Evolutionary conservation across 2,888 invertebrate species (phyloP).

Genomic region (Andrena hattorfiana): DNA sequence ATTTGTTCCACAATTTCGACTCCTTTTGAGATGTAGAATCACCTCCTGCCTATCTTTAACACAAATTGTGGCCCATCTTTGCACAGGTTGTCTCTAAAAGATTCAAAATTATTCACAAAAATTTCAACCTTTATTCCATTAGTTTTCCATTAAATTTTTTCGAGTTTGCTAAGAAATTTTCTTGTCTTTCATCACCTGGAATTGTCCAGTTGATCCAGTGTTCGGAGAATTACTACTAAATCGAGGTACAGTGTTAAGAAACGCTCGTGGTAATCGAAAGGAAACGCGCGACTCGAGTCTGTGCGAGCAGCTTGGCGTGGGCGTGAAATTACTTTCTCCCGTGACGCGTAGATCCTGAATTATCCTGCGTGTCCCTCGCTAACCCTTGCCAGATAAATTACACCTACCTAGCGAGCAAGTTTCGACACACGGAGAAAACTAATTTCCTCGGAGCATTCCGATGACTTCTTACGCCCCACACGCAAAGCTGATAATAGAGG

Average conservation of each 20-base stretch:
- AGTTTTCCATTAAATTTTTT: too few relatives aligned
- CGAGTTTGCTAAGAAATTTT: background rate
- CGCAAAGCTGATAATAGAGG: background rate
- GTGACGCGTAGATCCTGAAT: slow-evolving; percentile 23
- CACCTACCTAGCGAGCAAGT: background rate
- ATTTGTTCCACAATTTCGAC: too few relatives aligned
- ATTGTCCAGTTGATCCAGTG: background rate
- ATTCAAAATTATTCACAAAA: too few relatives aligned
- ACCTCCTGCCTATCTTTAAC: too few relatives aligned
- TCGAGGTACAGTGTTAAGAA: background rate
- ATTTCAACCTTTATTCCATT: too few relatives aligned
- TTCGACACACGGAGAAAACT: slow-evolving; percentile 8
- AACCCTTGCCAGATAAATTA: slow-evolving; percentile 19
- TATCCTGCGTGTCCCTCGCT: slow-evolving; percentile 22
- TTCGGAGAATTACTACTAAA: background rate
- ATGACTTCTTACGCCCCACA: background rate
- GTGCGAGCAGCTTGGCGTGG: slow-evolving; percentile 4
- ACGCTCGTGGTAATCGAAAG: slow-evolving; percentile 9
- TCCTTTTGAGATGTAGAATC: too few relatives aligned
- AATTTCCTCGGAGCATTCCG: slow-evolving; percentile 8
- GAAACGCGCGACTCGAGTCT: slow-evolving; percentile 3
- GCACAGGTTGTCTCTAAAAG: too few relatives aligned
- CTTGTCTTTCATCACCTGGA: background rate
- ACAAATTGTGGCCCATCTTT: too few relatives aligned
- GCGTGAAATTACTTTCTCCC: slow-evolving; percentile 21